These are phyloP conservation scores for Nixonia krombeini DNA, from an alignment of 1,140 invertebrate species.

Conservation along the genomic window DNA sequence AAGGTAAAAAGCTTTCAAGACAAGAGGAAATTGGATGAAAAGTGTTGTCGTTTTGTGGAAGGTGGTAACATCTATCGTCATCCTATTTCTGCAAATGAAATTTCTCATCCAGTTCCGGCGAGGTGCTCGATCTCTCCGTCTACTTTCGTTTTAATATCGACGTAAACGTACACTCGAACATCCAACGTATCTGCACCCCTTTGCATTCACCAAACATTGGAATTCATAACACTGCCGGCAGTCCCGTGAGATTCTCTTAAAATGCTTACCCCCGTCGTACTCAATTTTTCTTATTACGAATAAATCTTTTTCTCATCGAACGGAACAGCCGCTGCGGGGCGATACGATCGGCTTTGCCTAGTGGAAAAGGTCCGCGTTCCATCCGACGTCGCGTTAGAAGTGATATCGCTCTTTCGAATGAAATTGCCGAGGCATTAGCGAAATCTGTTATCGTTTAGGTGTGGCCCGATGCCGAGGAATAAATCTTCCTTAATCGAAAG, in stretches of 20 bases:
- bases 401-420: conserved; percentile 17
- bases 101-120: conserved; percentile 18
- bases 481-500: conserved; percentile 40
- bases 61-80: conserved; percentile 42
- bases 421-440: conserved; percentile 25
- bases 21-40: conserved; percentile 58
- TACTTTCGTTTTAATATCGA: no score
- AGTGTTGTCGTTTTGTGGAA: conserved; percentile 37
- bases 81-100: conserved; percentile 36
- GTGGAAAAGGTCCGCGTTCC: background rate
- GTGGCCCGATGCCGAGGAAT: conserved; percentile 34
- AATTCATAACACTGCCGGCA: no score
- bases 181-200: no score
- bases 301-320: background rate
- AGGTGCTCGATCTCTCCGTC: background rate
- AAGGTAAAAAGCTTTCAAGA: conserved; percentile 45
- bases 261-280: no score
- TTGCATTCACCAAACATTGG: no score
- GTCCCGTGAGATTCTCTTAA: no score
- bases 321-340: background rate
- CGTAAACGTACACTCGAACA: no score
- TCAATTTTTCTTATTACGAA: no score
- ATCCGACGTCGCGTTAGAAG: background rate
- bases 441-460: conserved; percentile 37
- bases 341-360: no score